Evolutionary conservation across 2,888 invertebrate genomes (phyloP), one percentile per base, ranked within the genome.

Genomic region (Megaustenia siamemsis): DNA sequence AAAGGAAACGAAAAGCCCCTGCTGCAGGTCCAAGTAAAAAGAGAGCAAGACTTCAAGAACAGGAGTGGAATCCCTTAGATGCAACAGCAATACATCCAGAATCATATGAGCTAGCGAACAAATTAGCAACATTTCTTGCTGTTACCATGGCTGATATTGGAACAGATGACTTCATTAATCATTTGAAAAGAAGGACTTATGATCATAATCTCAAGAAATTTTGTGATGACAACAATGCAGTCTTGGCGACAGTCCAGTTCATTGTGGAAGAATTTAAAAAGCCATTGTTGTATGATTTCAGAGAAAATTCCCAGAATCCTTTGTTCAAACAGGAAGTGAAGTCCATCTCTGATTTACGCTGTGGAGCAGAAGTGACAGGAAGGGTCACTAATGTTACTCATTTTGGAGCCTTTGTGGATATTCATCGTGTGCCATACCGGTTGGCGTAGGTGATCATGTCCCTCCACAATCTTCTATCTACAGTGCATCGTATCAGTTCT

Each of bases 21-120:
- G 75, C 60, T 63, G 82, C 80, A 80, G 68, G 35, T 24, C 38
- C 49, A 5, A 66, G 88, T 43, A 88, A 88, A 71, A 83, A 86
- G 24, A 93, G 92, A n/a, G 85, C 86, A 35, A 90, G 90, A 69
- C 60, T 84, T 5, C 85, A 79, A 43, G 38, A 8, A 10, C 45
- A 53, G 28, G 87, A n/a, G n/a, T 82, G 84, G 38, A 94, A 95
- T 84, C 94, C 94, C 0, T 94, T 97, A 15, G 97, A 97, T 92
- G 95, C 95, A 87, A 98, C 98, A 0, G 96, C 97, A 94, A 97
- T 98, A 88, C 98, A 98, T 95, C 98, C 98, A 0, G 98, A 98
- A 94, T 97, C 97, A 75, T 98, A 98, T 91, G 93, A 94, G 15
- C 92, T 96, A 43, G 96, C 97, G 0, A 94, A 95, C 91, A 95